A percentile compares a stretch with the other conserved stretches of the same genome.
Conservation (phyloP, 2,797 vertebrate species). For the Gallinago solitaria region DNA sequence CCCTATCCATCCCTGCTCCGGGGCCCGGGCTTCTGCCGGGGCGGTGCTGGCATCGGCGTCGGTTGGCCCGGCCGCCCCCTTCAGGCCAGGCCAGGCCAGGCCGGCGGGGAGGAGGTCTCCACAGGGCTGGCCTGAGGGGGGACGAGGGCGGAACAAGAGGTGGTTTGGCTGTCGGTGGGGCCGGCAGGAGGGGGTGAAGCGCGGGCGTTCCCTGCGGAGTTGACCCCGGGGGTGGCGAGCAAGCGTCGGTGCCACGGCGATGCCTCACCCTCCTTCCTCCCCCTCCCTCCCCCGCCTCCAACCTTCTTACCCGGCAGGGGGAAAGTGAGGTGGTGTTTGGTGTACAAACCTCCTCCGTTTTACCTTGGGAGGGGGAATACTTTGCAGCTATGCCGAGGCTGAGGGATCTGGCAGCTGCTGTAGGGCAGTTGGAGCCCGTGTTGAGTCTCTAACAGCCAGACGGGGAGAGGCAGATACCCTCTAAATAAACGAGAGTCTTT, state of each 20-base stretch:
- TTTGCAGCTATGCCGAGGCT: not conserved
- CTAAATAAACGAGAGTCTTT: not conserved
- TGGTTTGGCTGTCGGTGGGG: not conserved
- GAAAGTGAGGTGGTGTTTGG: fast-evolving
- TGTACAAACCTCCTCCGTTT: not conserved
- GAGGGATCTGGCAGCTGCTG: not conserved
- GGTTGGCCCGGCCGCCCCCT: no score
- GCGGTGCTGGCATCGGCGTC: not conserved
- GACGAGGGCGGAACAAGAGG: not conserved
- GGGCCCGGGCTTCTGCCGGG: not conserved
- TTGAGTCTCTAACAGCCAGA: not conserved
- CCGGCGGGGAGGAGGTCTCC: not conserved
- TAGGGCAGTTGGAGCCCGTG: not conserved
- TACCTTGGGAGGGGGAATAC: not conserved
- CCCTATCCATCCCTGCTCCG: not conserved
- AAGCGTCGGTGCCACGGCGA: not conserved
- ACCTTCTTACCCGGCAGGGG: not conserved
- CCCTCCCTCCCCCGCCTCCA: not conserved
- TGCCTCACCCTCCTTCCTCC: not conserved
- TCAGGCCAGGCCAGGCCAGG: not conserved
- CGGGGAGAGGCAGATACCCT: fast-evolving
- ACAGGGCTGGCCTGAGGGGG: no score
- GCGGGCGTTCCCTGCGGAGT: no score
- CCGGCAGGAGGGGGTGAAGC: not conserved
- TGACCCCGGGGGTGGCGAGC: not conserved